These are phyloP conservation scores for Neosalanx taihuensis DNA, from an alignment of 2,797 vertebrate genomes.

Conservation along the genomic window DNA sequence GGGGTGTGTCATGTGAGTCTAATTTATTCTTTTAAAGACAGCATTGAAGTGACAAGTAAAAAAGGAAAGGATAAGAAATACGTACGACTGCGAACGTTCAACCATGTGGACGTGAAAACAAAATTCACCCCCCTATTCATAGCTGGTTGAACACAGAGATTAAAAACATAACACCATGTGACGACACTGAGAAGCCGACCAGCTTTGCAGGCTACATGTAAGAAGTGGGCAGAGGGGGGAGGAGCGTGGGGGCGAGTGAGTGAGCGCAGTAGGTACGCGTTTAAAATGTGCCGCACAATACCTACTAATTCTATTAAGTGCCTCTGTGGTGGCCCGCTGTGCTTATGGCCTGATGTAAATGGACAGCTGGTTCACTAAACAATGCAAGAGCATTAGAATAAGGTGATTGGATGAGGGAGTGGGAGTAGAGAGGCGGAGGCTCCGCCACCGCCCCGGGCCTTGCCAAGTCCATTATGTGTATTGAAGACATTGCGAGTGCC, in stretches of 20 bases:
- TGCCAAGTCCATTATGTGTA: slow-evolving; percentile 80
- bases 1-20: slow-evolving; percentile 59
- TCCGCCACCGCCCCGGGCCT: slow-evolving; percentile 51
- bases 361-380: slow-evolving; percentile 74
- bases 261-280: slow-evolving; percentile 57
- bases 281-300: slow-evolving; percentile 77
- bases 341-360: slow-evolving; percentile 77
- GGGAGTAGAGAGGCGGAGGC: slow-evolving; percentile 55
- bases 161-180: slow-evolving; percentile 43
- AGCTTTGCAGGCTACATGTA: slow-evolving; percentile 24
- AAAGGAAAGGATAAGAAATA: slow-evolving; percentile 23
- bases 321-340: slow-evolving; percentile 54
- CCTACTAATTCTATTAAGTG: slow-evolving; percentile 82
- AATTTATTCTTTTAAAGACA: slow-evolving; percentile 60
- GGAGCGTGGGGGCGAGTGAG: slow-evolving; percentile 31
- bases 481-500: slow-evolving; percentile 71
- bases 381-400: slow-evolving; percentile 76
- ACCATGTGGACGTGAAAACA: slow-evolving; percentile 48
- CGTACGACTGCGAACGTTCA: slow-evolving; percentile 63
- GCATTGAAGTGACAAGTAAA: slow-evolving; percentile 46
- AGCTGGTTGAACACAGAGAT: slow-evolving; percentile 35
- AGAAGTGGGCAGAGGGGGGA: slow-evolving; percentile 39
- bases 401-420: slow-evolving; percentile 76
- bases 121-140: slow-evolving; percentile 58
- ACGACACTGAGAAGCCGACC: background rate